A percentile compares a stretch with the other conserved stretches of the same genome.
These are phyloP conservation scores for Cossypha polioptera DNA, from an alignment of 2,797 vertebrate species.

Conservation along the genomic window DNA sequence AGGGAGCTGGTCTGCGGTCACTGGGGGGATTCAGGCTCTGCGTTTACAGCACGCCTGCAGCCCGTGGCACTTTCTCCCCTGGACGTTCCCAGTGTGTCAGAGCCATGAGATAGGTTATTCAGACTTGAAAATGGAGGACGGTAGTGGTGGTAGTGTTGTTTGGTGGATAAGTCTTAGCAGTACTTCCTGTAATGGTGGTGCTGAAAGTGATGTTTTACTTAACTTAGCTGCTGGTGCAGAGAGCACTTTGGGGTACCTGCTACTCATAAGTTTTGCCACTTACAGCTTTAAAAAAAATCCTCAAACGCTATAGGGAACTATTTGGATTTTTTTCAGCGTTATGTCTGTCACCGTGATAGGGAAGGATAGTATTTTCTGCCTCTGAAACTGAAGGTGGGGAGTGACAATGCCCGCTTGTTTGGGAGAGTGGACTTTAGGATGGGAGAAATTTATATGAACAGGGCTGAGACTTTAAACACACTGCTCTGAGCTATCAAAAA, in stretches of 20 bases:
- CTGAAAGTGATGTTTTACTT: constrained; percentile 46
- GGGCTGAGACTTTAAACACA: background rate
- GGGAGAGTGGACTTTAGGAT: background rate
- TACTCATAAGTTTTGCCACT: background rate
- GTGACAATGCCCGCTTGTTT: background rate
- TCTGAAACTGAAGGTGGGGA: background rate
- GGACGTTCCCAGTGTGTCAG: background rate
- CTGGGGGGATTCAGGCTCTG: background rate
- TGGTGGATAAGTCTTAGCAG: constrained; percentile 17
- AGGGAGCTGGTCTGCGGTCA: background rate
- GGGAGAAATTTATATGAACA: background rate
- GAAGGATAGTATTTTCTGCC: background rate
- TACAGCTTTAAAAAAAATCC: background rate
- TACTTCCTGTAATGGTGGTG: constrained; percentile 62
- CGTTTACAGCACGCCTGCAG: background rate
- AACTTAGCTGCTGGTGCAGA: background rate
- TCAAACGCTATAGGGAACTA: background rate
- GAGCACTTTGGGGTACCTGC: background rate
- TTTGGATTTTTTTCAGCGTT: background rate
- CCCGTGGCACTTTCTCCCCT: background rate
- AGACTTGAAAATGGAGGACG: constrained; percentile 65
- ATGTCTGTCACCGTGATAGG: background rate
- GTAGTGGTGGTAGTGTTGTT: constrained; percentile 10
- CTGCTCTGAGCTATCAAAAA: background rate
- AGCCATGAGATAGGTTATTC: constrained; percentile 36